Evolutionary conservation across 2,797 vertebrate genomes (phyloP).

Genomic region (Dendrocincla tyrannina): DNA sequence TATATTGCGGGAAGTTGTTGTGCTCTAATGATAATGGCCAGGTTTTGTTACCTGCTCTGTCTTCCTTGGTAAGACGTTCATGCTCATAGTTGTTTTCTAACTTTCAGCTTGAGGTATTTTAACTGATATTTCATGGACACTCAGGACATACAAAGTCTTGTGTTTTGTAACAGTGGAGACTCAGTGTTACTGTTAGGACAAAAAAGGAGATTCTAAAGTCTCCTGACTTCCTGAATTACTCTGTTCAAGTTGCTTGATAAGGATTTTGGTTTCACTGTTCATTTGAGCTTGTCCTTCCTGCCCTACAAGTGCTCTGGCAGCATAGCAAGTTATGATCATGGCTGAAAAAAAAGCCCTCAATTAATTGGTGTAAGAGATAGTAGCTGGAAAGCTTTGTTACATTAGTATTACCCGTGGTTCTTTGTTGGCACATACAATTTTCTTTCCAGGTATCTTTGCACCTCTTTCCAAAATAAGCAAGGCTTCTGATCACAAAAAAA

Average conservation of each 20-base stretch:
- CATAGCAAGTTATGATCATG: background rate
- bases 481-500: conserved; percentile 81
- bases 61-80: background rate
- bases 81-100: background rate
- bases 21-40: background rate
- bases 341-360: background rate
- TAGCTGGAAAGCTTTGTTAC: background rate
- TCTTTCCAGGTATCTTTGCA: conserved; percentile 89
- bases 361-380: background rate
- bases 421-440: background rate
- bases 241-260: background rate
- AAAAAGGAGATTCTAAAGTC: background rate
- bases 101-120: background rate
- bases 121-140: background rate
- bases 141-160: background rate
- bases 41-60: background rate
- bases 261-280: background rate
- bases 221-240: background rate
- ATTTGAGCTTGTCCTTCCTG: background rate
- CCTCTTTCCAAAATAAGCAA: conserved; percentile 95
- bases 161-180: background rate
- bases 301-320: background rate
- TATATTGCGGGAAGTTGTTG: background rate
- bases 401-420: background rate
- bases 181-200: background rate